Evolutionary conservation across 2,888 invertebrate species (phyloP).

Genomic region (Parnassius apollo): DNA sequence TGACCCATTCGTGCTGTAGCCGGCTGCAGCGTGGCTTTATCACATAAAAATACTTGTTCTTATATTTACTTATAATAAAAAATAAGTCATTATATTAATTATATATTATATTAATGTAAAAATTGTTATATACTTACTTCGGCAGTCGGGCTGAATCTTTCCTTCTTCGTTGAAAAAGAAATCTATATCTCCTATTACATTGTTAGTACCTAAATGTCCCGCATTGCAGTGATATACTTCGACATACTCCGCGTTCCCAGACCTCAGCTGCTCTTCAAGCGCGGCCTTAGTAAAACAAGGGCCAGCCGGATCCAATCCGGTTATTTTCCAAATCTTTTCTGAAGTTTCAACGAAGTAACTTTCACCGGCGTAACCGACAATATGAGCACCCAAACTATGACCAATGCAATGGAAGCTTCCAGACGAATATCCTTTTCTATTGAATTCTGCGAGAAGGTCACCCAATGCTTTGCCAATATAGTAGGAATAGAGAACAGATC

Average conservation of each 20-base stretch:
- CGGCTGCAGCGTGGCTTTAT: too few species aligned
- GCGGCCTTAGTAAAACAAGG: constrained; percentile 32
- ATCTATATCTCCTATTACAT: constrained; percentile 60
- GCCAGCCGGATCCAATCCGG: constrained; percentile 36
- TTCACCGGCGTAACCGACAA: constrained; percentile 30
- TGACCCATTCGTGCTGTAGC: too few species aligned
- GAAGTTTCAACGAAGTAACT: constrained; percentile 25
- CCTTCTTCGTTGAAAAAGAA: constrained; percentile 71
- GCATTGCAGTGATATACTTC: constrained; percentile 71
- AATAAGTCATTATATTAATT: too few species aligned
- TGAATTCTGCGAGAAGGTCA: constrained; percentile 28
- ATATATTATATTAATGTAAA: too few species aligned
- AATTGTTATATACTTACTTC: too few species aligned
- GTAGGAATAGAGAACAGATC: constrained; percentile 35
- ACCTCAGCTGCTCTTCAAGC: constrained; percentile 48
- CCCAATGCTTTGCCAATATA: constrained; percentile 32
- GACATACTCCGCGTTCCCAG: constrained; percentile 64
- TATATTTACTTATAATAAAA: too few species aligned
- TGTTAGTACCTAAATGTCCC: constrained; percentile 54
- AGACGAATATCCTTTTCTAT: constrained; percentile 18
- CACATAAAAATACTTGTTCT: too few species aligned
- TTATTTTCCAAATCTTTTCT: constrained; percentile 27
- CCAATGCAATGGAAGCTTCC: constrained; percentile 33
- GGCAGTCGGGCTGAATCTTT: constrained; percentile 58
- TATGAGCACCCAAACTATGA: constrained; percentile 35